Evolutionary conservation across 30 jellyfish, hydroid and myxozoan species (phyloP).

Genomic region (Turritopsis rubra): DNA sequence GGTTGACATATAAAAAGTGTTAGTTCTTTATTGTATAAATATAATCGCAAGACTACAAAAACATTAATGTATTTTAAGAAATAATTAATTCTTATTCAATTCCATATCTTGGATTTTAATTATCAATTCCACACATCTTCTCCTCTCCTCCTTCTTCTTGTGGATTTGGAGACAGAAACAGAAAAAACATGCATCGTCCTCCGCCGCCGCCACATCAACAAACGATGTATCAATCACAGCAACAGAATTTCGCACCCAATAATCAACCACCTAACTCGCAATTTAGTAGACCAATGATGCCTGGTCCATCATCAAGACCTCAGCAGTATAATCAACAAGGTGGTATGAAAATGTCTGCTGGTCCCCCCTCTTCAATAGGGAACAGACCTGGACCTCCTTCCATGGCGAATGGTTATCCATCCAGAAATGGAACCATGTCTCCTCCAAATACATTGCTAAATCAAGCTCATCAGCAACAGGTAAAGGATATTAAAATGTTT

Average conservation of each 20-base stretch:
- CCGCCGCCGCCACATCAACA: constrained; percentile 19
- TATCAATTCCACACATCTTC: neutral
- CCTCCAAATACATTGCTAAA: constrained; percentile 3
- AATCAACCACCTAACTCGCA: neutral
- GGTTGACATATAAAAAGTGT: neutral
- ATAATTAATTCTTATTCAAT: too few relatives aligned
- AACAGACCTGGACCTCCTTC: neutral
- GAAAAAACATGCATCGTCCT: constrained; percentile 16
- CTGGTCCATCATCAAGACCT: constrained; percentile 4
- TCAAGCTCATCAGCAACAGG: neutral
- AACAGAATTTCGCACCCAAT: neutral
- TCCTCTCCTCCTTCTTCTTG: neutral
- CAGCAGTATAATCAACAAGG: neutral
- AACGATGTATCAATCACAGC: neutral
- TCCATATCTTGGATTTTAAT: neutral
- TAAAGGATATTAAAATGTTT: neutral
- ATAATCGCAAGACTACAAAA: neutral
- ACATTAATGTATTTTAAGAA: neutral
- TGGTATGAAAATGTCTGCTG: constrained; percentile 8
- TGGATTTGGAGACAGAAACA: neutral
- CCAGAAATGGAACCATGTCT: constrained; percentile 15
- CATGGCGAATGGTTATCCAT: constrained; percentile 4
- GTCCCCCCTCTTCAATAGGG: too few relatives aligned
- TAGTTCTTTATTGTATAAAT: neutral
- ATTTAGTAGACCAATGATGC: neutral